Conservation (phyloP, 2,888 invertebrate genomes). For the Drosophila incognita region DNA sequence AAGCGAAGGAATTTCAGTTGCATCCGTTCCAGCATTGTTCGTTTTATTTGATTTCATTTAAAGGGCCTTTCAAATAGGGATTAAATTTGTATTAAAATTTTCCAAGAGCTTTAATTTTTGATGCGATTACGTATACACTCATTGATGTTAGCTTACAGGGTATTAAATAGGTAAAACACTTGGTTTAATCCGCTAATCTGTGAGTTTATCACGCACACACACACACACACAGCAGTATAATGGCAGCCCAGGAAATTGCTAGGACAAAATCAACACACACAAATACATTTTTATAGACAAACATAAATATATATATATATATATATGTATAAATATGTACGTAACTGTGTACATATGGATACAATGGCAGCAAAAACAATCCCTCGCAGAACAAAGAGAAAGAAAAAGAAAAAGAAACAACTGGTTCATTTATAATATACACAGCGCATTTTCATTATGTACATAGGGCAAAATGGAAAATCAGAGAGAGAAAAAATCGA, state of each 20-base stretch:
- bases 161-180: slow-evolving; percentile 58
- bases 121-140: not conserved
- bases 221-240: slow-evolving; percentile 19
- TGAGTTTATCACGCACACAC: slow-evolving; percentile 44
- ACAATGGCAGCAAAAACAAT: slow-evolving; percentile 35
- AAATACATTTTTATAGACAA: slow-evolving; percentile 1
- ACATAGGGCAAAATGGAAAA: slow-evolving; percentile 37
- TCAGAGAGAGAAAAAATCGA: slow-evolving; percentile 1
- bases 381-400: not conserved
- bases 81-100: not conserved
- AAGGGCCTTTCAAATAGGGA: not conserved
- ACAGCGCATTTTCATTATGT: slow-evolving; percentile 54
- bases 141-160: not conserved
- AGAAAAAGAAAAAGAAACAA: slow-evolving; percentile 18
- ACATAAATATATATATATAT: slow-evolving; percentile 12
- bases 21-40: not conserved
- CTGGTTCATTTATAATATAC: slow-evolving; percentile 62
- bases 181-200: slow-evolving; percentile 72
- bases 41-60: not conserved
- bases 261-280: slow-evolving; percentile 41
- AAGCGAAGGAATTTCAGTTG: not conserved
- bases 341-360: slow-evolving; percentile 2
- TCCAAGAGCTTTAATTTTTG: not conserved
- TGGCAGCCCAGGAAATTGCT: slow-evolving; percentile 51
- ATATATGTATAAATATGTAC: slow-evolving; percentile 17